Evolutionary conservation across 2,888 invertebrate species (phyloP).

Genomic region (Pyrochroa serraticornis): DNA sequence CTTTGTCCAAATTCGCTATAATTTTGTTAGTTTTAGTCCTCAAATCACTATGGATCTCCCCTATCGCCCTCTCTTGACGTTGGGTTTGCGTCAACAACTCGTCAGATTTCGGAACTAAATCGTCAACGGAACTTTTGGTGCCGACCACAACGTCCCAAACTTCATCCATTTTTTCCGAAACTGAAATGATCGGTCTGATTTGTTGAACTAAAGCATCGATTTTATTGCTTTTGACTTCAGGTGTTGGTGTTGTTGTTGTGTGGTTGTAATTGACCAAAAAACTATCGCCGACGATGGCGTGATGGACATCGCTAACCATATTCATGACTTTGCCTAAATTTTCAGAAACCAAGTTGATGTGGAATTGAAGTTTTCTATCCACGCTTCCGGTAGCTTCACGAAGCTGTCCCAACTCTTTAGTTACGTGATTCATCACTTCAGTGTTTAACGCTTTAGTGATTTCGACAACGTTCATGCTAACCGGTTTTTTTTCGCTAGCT

Average conservation of each 20-base stretch:
- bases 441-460: slow-evolving; percentile 83
- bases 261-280: slow-evolving; percentile 43
- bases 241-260: slow-evolving; percentile 62
- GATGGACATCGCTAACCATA: slow-evolving; percentile 82
- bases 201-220: slow-evolving; percentile 81
- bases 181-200: slow-evolving; percentile 83
- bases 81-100: slow-evolving; percentile 85
- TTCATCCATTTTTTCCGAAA: slow-evolving; percentile 89
- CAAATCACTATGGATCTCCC: slow-evolving; percentile 82
- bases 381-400: slow-evolving; percentile 77
- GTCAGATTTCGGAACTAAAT: slow-evolving; percentile 85
- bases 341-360: slow-evolving; percentile 82
- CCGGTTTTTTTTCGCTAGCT: slow-evolving; percentile 85
- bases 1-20: slow-evolving; percentile 85
- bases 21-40: slow-evolving; percentile 84
- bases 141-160: slow-evolving; percentile 91
- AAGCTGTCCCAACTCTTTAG: slow-evolving; percentile 81
- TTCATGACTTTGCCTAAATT: slow-evolving; percentile 79
- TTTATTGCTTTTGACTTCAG: slow-evolving; percentile 69
- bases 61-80: slow-evolving; percentile 84
- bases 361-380: slow-evolving; percentile 83
- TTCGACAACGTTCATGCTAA: slow-evolving; percentile 82
- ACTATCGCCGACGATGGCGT: slow-evolving; percentile 80
- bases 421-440: slow-evolving; percentile 80
- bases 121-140: slow-evolving; percentile 86